Conservation (phyloP, 2,888 invertebrate genomes). For the Dryadula phaetusa region DNA sequence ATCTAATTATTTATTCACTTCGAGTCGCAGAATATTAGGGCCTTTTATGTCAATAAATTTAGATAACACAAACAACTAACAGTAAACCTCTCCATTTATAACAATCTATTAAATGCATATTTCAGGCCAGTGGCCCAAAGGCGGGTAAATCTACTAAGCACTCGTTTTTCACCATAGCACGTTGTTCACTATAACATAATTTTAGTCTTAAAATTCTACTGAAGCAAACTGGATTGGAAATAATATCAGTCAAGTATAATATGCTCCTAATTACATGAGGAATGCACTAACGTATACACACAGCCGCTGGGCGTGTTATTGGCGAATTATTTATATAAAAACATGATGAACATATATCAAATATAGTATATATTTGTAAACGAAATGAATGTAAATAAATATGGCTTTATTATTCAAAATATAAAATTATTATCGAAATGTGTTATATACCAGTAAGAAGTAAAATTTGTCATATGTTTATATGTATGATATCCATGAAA, state of each 20-base stretch:
- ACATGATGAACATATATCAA: neutral
- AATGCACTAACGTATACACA: slow-evolving; percentile 78
- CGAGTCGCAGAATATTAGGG: slow-evolving; percentile 37
- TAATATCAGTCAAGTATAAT: slow-evolving; percentile 69
- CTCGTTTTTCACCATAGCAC: slow-evolving; percentile 57
- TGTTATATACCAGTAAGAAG: too few species aligned
- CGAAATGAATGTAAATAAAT: neutral
- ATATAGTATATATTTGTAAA: neutral
- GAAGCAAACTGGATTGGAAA: slow-evolving; percentile 64
- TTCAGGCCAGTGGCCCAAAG: slow-evolving; percentile 67
- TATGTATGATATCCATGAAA: too few species aligned
- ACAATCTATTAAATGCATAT: slow-evolving; percentile 82
- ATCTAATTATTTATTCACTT: slow-evolving; percentile 48
- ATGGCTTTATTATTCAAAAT: neutral
- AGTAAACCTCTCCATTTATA: slow-evolving; percentile 78
- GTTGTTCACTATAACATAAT: slow-evolving; percentile 33
- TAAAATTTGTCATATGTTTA: too few species aligned
- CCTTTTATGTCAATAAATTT: slow-evolving; percentile 54
- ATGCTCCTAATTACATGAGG: slow-evolving; percentile 65
- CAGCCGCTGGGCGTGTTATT: slow-evolving; percentile 60
- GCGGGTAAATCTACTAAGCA: slow-evolving; percentile 52
- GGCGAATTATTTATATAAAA: neutral
- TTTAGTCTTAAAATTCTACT: slow-evolving; percentile 52
- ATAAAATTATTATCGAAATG: neutral
- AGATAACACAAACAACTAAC: slow-evolving; percentile 72